A percentile compares a stretch with the other conserved stretches of the same genome.
These are phyloP conservation scores for Yponomeuta sedellus DNA, from an alignment of 2,888 invertebrate genomes.

Conservation along the genomic window DNA sequence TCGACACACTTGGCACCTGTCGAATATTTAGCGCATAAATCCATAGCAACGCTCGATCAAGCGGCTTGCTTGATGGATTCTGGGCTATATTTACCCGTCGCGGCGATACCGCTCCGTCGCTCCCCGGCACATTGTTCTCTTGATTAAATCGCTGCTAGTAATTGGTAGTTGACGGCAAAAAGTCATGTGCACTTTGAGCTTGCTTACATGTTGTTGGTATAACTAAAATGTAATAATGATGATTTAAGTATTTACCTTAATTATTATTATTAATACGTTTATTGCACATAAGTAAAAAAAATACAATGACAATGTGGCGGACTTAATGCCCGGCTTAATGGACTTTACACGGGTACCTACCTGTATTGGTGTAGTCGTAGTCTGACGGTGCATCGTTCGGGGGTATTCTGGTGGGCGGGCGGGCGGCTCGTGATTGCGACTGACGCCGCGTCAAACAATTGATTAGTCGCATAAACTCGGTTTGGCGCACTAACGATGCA, in stretches of 20 bases:
- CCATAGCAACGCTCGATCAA: conserved; percentile 70
- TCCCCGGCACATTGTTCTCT: conserved; percentile 59
- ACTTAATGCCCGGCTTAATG: no score
- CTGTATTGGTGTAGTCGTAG: not conserved
- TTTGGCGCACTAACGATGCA: conserved; percentile 75
- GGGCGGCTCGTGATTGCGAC: conserved; percentile 63
- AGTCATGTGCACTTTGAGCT: not conserved
- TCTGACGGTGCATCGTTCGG: conserved; percentile 2
- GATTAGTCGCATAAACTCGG: conserved; percentile 76
- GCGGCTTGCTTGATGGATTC: conserved; percentile 67
- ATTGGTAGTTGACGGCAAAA: not conserved
- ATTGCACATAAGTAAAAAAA: no score
- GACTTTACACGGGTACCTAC: not conserved
- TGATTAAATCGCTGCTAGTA: conserved; percentile 48
- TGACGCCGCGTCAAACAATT: conserved; percentile 73
- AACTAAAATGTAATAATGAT: not conserved
- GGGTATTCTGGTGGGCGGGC: conserved; percentile 26
- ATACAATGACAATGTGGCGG: no score
- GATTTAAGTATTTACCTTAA: not conserved
- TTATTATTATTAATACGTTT: no score
- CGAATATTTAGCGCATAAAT: conserved; percentile 76
- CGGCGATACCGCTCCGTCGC: conserved; percentile 20
- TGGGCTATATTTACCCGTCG: conserved; percentile 73
- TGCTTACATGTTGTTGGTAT: not conserved
- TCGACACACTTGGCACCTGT: conserved; percentile 78